Conservation (phyloP, 1,140 invertebrate species). For the Bemisia tabaci region DNA sequence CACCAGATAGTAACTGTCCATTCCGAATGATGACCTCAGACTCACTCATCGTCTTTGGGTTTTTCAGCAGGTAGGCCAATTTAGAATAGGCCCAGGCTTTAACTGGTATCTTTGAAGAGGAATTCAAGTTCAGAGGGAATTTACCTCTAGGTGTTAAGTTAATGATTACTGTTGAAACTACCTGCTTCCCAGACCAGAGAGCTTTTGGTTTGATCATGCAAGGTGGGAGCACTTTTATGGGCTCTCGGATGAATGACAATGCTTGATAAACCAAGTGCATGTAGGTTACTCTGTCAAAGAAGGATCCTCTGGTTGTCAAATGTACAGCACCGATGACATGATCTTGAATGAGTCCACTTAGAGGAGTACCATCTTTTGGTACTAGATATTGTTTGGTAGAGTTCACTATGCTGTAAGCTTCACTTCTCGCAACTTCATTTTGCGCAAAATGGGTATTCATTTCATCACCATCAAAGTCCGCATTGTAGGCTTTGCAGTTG, state of each 20-base stretch:
- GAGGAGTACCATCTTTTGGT: slow-evolving; percentile 94
- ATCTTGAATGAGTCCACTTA: slow-evolving; percentile 97
- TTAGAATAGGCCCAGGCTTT: slow-evolving; percentile 56
- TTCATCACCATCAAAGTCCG: slow-evolving; percentile 99
- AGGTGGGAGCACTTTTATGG: slow-evolving; percentile 67
- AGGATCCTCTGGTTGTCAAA: slow-evolving; percentile 73
- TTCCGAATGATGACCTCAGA: slow-evolving; percentile 78
- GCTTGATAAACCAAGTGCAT: slow-evolving; percentile 82
- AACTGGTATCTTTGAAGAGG: slow-evolving; percentile 68
- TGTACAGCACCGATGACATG: slow-evolving; percentile 88
- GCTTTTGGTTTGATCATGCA: slow-evolving; percentile 71
- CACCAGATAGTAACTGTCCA: slow-evolving; percentile 79
- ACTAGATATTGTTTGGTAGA: slow-evolving; percentile 86
- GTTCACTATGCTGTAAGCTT: slow-evolving; percentile 64
- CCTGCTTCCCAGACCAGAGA: slow-evolving; percentile 97
- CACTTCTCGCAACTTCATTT: slow-evolving; percentile 78
- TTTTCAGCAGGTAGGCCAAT: slow-evolving; percentile 27
- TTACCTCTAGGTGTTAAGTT: slow-evolving; percentile 71
- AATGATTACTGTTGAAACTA: slow-evolving; percentile 66
- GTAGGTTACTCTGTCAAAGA: slow-evolving; percentile 75
- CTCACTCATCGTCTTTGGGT: slow-evolving; percentile 63
- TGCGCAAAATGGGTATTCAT: slow-evolving; percentile 93
- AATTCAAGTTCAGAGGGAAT: slow-evolving; percentile 56
- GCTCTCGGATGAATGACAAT: slow-evolving; percentile 46
- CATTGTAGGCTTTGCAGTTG: slow-evolving; percentile 98